phyloP scores from a whole-genome alignment of 1,140 invertebrate genomes.

The Platyscapa corneri region DNA sequence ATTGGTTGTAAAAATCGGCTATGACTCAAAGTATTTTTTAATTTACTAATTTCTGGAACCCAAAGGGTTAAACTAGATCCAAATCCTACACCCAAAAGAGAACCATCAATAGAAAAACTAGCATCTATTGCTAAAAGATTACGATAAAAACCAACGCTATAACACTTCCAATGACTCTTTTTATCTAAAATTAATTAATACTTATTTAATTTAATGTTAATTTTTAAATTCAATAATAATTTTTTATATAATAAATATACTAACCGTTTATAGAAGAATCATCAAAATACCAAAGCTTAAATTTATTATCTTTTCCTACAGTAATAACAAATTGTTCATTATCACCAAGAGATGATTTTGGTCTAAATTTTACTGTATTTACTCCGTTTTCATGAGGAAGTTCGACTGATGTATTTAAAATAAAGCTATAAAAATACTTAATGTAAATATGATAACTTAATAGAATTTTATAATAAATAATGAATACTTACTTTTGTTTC shows the following conservation, averaged over 20 bases:
- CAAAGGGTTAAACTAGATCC: slow-evolving; percentile 82
- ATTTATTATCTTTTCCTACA: slow-evolving; percentile 80
- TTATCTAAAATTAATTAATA: slow-evolving; percentile 68
- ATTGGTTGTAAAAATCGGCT: slow-evolving; percentile 65
- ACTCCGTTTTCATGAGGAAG: slow-evolving; percentile 81
- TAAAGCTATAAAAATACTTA: slow-evolving; percentile 75
- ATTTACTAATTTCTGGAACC: slow-evolving; percentile 75
- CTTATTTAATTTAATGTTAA: slow-evolving; percentile 35
- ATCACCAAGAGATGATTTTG: slow-evolving; percentile 67
- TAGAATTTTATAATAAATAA: slow-evolving; percentile 15
- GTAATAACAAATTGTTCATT: slow-evolving; percentile 77
- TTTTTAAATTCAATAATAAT: background rate
- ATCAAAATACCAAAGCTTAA: slow-evolving; percentile 83
- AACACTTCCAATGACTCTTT: slow-evolving; percentile 79
- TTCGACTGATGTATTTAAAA: slow-evolving; percentile 83
- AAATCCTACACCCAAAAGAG: slow-evolving; percentile 83
- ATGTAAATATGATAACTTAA: slow-evolving; percentile 8
- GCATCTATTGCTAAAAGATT: slow-evolving; percentile 76
- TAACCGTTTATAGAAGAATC: slow-evolving; percentile 58
- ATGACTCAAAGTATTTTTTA: slow-evolving; percentile 74
- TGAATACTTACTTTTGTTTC: slow-evolving; percentile 77
- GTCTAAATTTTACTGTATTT: slow-evolving; percentile 79
- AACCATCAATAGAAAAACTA: slow-evolving; percentile 85
- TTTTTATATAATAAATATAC: slow-evolving; percentile 48
- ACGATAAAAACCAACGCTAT: slow-evolving; percentile 79